Evolutionary conservation across 2,113 vertebrate genomes (phyloP), one percentile per base, ranked within the genome.

Genomic region (Dendrocopos noguchii): DNA sequence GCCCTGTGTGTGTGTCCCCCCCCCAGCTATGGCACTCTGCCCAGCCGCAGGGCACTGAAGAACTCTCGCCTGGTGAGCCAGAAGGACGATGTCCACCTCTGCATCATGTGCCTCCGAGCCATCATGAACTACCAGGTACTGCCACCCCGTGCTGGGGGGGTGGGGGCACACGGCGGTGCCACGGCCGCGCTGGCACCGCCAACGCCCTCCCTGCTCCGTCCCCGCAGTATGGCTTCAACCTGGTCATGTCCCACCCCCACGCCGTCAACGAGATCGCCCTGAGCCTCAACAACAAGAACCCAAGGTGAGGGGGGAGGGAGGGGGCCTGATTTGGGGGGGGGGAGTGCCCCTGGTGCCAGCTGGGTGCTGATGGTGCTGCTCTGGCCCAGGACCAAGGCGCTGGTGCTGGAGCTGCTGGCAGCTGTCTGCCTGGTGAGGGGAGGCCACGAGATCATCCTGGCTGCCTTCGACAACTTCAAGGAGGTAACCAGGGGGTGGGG

Each of bases 121-220:
- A 98, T 99, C 80, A 99, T 99, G 99, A 99, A 99, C 96, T 99
- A 99, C 93, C 99, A 99, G 99, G 99, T 99, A 99, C 19, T 22
- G 28, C 19, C 22, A 8, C 29, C 20, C 60, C 1, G 1, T 5
- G 2, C 34, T 1, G 47, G 20, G 47, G 47, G 47, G 36, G 36
- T 9, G 36, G 10, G 47, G 21, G 47, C 47, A 22, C 47, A 50
- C 20, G 20, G 14, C 8, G 19, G 12, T 15, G 28, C 19, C 22
- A 8, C 24, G 20, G 19, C 60, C 1, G 2, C 7, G 3, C 31
- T 1, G 4, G 10, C 17, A 0, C 5, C 1, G 15, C 71, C 74
- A 10, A 81, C 2, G 0, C 13, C 0, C 1, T 8, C 34, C 64
- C 50, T 0, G 2, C 64, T 53, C 20, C 4, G 3, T 65, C 61